Evolutionary conservation across 2,113 vertebrate species (phyloP), one percentile per base, ranked within the genome.

Genomic region (Shinisaurus crocodilurus): DNA sequence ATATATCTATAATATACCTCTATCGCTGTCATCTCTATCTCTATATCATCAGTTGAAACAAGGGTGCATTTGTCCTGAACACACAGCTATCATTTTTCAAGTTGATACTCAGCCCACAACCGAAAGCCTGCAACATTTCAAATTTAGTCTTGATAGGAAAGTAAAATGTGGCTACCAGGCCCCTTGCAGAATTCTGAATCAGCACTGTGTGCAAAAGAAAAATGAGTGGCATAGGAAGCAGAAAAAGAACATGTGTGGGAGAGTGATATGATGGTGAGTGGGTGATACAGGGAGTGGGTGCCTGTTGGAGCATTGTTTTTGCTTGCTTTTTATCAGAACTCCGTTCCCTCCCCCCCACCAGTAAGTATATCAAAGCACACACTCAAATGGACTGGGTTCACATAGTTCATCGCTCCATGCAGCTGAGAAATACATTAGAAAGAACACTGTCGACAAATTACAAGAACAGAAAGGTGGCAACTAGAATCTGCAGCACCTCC

Each of bases 341-440:
- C 25, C 29, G 27, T 32, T 25, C 37, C 37, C 57, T 67, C 4
- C 34, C 16, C 75, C 57, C 13, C 50, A 34, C 32, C 32, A 18
- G 8, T 8, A 23, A 34, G 74, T 32, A 69, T n/a, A 85, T 90
- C 74, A 89, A 89, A 89, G 50, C 40, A 34, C 12, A 50, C 43
- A n/a, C 45, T 40, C 60, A 57, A 37, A n/a, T 75, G 40, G 70
- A 20, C 54, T 81, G 83, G 70, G 75, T 69, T 54, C 63, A 80
- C 48, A n/a, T 15, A 86, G 63, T 54, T 60, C 89, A 67, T 67
- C n/a, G 37, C 63, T 79, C 75, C 34, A 0, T 50, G 37, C 83
- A 80, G n/a, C 75, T 79, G 83, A 86, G 63, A 70, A 90, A 57
- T 32, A 70, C 48, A 86, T 86, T 80, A 43, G 27, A 32, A 85